phyloP scores from a whole-genome alignment of 2,113 vertebrate genomes.

The Neodon shergylaensis region DNA sequence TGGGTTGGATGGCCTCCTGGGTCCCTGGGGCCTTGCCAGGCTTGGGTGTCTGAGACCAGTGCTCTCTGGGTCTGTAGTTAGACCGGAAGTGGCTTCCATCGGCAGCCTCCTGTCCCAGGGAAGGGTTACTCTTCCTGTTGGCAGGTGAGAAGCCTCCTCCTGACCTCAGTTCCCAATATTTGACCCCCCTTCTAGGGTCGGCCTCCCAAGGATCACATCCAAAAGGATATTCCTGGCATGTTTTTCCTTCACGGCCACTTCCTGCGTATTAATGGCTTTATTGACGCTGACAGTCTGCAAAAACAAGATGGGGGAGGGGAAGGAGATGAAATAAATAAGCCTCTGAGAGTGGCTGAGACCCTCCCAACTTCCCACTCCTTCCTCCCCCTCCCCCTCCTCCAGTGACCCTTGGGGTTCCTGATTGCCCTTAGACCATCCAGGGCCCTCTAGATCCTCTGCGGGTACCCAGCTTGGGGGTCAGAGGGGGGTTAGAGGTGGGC shows the following conservation, averaged over 20 bases:
- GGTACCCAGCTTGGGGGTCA: background rate
- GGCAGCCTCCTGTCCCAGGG: background rate
- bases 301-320: conserved; percentile 67
- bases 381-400: background rate
- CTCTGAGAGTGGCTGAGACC: conserved; percentile 29
- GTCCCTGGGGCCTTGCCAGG: background rate
- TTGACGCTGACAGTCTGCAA: conserved; percentile 99
- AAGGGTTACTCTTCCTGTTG: background rate
- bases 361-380: background rate
- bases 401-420: background rate
- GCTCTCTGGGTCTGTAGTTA: background rate
- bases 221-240: conserved; percentile 99
- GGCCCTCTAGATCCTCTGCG: background rate
- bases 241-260: conserved; percentile 99
- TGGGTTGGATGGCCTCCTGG: background rate
- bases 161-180: background rate
- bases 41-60: background rate
- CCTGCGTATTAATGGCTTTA: conserved; percentile 99
- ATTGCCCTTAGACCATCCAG: background rate
- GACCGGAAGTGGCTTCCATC: background rate
- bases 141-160: background rate
- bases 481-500: conserved; percentile 38
- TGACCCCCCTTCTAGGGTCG: background rate
- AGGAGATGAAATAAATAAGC: conserved; percentile 61
- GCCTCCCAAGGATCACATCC: conserved; percentile 62